Base-by-base conservation (phyloP, 2,888 invertebrate genomes). In the Chloroclysta siterata region DNA sequence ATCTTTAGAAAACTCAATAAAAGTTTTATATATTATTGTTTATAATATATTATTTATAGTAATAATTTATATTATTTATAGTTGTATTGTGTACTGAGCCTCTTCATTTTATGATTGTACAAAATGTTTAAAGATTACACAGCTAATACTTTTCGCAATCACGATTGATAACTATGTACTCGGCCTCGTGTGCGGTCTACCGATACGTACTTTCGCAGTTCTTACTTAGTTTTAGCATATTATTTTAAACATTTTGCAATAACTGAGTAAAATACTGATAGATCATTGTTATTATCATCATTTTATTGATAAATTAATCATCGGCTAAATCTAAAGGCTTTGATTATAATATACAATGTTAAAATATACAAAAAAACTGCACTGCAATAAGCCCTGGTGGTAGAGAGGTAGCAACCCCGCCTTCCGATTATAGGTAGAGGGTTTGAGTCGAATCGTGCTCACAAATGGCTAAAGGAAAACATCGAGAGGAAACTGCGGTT, bases 151-250 rank as follows among this genome's bases (percentile, higher is more conserved):
- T 46, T 28, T 46, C 33, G 14, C 46, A 41, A 39, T 52, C 41
- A 53, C 46, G 46, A 46, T 58, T 42, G 53, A 53, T 50, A 54
- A 58, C 74, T 73, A 66, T 72, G 66, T 66, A 66, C 63, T 60
- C 50, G 71, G 64, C 74, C 76, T 77, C 71, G 70, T 72, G 69
- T 58, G 64, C 66, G 61, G 61, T 68, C 65, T 69, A 71, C 66
- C 65, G 66, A 63, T 66, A 50, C 56, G 22, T 59, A 68, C 66
- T 64, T 66, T 66, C 66, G 53, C 65, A 59, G 52, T 56, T 50
- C 56, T 29, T 47, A 2, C n/a, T 28, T 58, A 54, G 61, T 64
- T 67, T 62, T 58, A 58, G 54, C 57, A 44, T 60, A 69, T 63
- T 41, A 55, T 60, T 36, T 22, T 14, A 36, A 50, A 41, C 15